Base-by-base conservation (phyloP, 1,140 invertebrate genomes). In the Phymastichus coffea region DNA sequence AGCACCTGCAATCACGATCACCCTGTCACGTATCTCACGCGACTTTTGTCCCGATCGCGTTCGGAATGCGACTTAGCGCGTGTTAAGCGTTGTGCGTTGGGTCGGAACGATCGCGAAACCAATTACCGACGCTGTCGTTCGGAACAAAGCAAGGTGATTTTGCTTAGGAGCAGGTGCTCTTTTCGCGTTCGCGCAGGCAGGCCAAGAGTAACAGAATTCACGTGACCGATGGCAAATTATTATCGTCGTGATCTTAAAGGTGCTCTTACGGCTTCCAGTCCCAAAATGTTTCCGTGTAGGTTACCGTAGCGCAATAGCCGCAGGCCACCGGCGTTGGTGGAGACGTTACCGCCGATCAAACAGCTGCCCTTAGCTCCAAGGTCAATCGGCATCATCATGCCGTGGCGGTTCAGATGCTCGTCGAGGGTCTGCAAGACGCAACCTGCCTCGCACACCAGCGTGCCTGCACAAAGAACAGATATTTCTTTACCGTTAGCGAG, bases 311-410 rank as follows among this genome's bases (percentile, higher is more conserved):
- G 84, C 17, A 99, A 74, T 9, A 99, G 81, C 41, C 97, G 81
- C n/a, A 99, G 75, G 2, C 97, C 97, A 0, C 95, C 96, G 14
- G 97, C 97, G 82, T 98, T 99, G 12, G 97, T 99, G 14, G 96
- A 90, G 14, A 98, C 81, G 80, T 97, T 98, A 55, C 97, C 97
- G 4, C 97, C 97, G 70, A 99, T 97, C 38, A 98, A 90, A 74
- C 97, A 99, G 51, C 89, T 92, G 17, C 96, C 96, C 81, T 98
- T 98, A 0, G 97, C 94, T 0, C 96, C 97, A 53, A 99, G 82
- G 81, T 99, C 97, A 30, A 99, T 72, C 0, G 97, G 97, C 85
- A 98, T 94, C 77, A 95, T 95, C 15, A 96, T 81, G 8, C 86
- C 87, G 51, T 84, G 80, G 15, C 91, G 82, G 12, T 83, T 78